Conservation (phyloP, 2,113 vertebrate species). For the Cheilinus undulatus region DNA sequence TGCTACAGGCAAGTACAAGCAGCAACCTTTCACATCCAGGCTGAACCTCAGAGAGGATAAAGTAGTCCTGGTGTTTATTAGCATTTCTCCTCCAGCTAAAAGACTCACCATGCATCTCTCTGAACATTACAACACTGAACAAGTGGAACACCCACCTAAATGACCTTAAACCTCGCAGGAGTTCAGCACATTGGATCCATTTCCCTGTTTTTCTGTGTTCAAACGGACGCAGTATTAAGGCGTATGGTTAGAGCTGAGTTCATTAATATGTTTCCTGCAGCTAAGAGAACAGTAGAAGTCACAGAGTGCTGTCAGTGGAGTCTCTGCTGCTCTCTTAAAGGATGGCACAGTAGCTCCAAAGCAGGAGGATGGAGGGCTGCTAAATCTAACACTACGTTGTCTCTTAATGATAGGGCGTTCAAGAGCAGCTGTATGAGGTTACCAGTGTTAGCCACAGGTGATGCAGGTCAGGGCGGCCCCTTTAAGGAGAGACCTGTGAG, state of each 20-base stretch:
- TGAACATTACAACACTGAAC: slow-evolving; percentile 21
- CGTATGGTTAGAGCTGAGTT: slow-evolving; percentile 7
- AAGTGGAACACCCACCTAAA: slow-evolving; percentile 22
- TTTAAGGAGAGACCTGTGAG: no score
- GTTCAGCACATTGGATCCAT: background rate
- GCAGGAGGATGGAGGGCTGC: background rate
- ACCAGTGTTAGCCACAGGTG: no score
- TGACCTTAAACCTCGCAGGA: slow-evolving; percentile 15
- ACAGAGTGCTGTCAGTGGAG: slow-evolving; percentile 9
- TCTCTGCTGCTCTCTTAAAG: slow-evolving; percentile 4
- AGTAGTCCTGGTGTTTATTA: slow-evolving; percentile 26
- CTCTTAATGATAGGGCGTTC: background rate
- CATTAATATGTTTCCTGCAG: slow-evolving; percentile 53
- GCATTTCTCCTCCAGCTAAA: slow-evolving; percentile 17
- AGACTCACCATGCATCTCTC: slow-evolving; percentile 5
- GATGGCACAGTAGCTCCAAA: background rate
- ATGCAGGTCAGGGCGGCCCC: no score
- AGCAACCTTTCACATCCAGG: background rate
- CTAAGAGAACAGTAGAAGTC: slow-evolving; percentile 24
- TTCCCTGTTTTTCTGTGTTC: background rate
- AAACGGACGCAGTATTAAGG: slow-evolving; percentile 15
- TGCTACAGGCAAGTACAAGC: slow-evolving; percentile 41
- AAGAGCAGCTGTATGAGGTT: no score
- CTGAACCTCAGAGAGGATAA: slow-evolving; percentile 8
- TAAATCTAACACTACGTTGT: background rate